Base-by-base conservation (phyloP, 2,797 vertebrate species). In the Hipposideros larvatus region DNA sequence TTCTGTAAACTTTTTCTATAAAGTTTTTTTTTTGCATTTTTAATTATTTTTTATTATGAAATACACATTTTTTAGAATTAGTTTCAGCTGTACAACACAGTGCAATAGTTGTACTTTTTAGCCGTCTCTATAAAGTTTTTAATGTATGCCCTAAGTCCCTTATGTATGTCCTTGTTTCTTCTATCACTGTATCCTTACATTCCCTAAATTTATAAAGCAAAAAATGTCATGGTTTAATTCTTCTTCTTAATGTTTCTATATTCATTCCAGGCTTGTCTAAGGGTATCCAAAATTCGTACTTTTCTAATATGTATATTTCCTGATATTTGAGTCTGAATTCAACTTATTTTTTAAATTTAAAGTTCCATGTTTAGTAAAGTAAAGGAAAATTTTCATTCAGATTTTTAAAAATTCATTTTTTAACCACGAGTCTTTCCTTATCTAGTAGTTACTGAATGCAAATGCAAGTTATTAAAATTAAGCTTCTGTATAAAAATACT, bases 291-390 rank as follows among this genome's bases (percentile, higher is more conserved):
- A 85, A 92, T 79, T 91, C 48, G 48, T 96, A 85, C 41, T 87
- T 92, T 85, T 93, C 70, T 83, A 74, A 48, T 43, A 51, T 93
- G 21, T 43, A 24, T 89, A 84, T 85, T 90, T 85, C n/a, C 87
- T 78, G 11, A 46, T 73, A 82, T 68, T 66, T 79, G n/a, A 96
- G 57, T 74, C n/a, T 79, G 48, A 96, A 78, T 61, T 68, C 10
- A 92, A 82, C 28, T 95, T 48, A 87, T 68, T 90, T 55, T 91
- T 90, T 90, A 57, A 83, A 73, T 89, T 66, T 92, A 51, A 93
- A 55, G 14, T 91, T 86, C 13, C 7, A 34, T 59, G 46, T 78
- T 95, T 75, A 95, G 41, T n/a, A 19, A 89, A 85, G 37, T 57
- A 63, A 51, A 70, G 34, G 21, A 28, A 84, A 77, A 2, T 73